phyloP scores from a whole-genome alignment of 2,113 vertebrate species.

The Turnix velox region DNA sequence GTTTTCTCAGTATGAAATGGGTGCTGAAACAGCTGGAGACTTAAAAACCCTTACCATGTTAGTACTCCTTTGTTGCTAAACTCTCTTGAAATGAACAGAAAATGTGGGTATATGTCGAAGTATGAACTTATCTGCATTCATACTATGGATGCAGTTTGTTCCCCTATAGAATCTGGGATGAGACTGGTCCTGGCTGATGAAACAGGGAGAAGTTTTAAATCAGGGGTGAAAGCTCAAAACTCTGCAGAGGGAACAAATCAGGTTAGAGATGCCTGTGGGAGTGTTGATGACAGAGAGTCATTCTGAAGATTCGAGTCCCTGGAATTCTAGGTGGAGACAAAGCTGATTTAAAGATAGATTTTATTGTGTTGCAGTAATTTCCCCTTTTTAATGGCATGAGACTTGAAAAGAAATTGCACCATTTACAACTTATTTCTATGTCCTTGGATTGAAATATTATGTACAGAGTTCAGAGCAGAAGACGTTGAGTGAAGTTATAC shows the following conservation, averaged over 20 bases:
- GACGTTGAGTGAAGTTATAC: background rate
- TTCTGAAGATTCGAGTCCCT: background rate
- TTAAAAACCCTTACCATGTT: background rate
- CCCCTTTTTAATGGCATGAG: background rate
- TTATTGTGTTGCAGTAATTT: background rate
- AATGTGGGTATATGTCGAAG: fast-evolving
- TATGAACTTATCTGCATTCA: too few species aligned
- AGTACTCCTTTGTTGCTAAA: background rate
- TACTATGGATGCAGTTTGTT: background rate
- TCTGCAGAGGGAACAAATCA: background rate
- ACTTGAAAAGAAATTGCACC: conserved; percentile 27
- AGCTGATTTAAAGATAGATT: background rate
- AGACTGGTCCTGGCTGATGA: background rate
- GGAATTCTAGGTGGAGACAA: background rate
- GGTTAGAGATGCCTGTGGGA: background rate
- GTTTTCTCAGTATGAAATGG: background rate
- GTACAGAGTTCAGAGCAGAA: conserved; percentile 10
- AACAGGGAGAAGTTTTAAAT: background rate
- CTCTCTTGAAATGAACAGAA: background rate
- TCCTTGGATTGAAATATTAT: background rate
- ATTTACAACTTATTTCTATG: background rate
- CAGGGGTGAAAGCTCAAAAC: background rate
- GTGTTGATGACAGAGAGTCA: background rate
- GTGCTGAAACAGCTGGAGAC: background rate
- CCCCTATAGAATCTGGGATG: background rate